A percentile compares a stretch with the other conserved stretches of the same genome.
phyloP scores from a whole-genome alignment of 2,113 vertebrate species.

The Holacanthus passer region DNA sequence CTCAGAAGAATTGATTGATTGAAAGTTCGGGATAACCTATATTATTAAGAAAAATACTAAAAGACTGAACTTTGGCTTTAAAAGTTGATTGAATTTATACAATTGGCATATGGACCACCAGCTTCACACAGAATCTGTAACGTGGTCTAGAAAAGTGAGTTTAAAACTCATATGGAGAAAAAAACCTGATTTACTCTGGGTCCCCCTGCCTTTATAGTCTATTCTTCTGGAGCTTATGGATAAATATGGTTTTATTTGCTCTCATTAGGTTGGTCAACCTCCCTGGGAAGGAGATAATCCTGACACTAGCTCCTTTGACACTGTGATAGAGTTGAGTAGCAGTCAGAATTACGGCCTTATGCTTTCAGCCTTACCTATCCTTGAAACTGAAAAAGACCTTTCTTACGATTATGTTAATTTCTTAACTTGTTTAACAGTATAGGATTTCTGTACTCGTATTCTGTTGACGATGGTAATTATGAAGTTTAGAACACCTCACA shows the following conservation, averaged over 20 bases:
- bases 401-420: slow-evolving; percentile 56
- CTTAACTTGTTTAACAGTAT: slow-evolving; percentile 51
- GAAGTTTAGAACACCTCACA: slow-evolving; percentile 29
- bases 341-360: slow-evolving; percentile 72
- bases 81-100: background rate
- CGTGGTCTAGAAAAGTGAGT: background rate
- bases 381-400: slow-evolving; percentile 42
- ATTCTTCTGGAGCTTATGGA: slow-evolving; percentile 21
- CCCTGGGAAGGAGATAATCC: slow-evolving; percentile 34
- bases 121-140: background rate
- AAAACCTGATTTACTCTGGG: background rate
- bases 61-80: slow-evolving; percentile 5
- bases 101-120: background rate
- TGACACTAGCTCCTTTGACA: slow-evolving; percentile 63
- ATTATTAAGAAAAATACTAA: background rate
- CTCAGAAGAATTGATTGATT: slow-evolving; percentile 21
- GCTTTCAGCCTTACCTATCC: slow-evolving; percentile 73
- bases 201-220: background rate
- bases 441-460: slow-evolving; percentile 47
- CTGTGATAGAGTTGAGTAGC: slow-evolving; percentile 74
- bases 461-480: slow-evolving; percentile 25
- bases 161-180: background rate
- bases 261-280: slow-evolving; percentile 14
- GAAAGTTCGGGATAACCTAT: background rate
- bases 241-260: slow-evolving; percentile 22